Percentiles rank a stretch among this genome's conserved stretches.
Conservation (phyloP, 1,140 invertebrate genomes). For the Nomia melanderi region DNA sequence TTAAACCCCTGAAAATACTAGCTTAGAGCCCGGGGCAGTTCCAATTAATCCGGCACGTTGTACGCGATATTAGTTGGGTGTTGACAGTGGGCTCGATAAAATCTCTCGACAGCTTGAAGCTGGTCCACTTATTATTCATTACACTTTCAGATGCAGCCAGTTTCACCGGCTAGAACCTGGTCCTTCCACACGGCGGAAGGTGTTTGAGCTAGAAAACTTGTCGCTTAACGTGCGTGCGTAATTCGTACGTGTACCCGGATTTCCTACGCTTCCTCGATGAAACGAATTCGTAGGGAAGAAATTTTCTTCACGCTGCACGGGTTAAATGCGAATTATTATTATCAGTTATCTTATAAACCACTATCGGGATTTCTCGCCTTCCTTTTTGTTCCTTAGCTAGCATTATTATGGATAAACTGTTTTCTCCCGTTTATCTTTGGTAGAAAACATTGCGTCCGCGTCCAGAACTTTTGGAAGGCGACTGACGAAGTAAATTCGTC, state of each 20-base stretch:
- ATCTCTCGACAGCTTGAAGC: conserved; percentile 71
- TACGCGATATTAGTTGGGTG: conserved; percentile 79
- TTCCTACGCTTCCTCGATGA: not conserved
- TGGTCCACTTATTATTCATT: conserved; percentile 75
- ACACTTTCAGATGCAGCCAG: conserved; percentile 69
- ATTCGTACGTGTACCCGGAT: not conserved
- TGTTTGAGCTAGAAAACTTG: conserved; percentile 3
- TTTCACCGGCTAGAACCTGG: conserved; percentile 29
- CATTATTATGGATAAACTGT: too few relatives aligned
- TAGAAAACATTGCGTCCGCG: not conserved
- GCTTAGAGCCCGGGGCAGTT: conserved; percentile 67
- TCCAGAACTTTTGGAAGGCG: conserved; percentile 54
- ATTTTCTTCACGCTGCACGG: too few relatives aligned
- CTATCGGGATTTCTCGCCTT: too few relatives aligned
- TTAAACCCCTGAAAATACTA: conserved; percentile 71
- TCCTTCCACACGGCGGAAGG: conserved; percentile 18
- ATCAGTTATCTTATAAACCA: too few relatives aligned
- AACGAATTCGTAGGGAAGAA: not conserved
- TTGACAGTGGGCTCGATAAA: conserved; percentile 78
- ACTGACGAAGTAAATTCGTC: conserved; percentile 24
- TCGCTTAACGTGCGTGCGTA: conserved; percentile 5
- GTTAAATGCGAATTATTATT: too few relatives aligned
- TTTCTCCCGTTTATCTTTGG: too few relatives aligned
- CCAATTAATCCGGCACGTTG: conserved; percentile 78
- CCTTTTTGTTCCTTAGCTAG: too few relatives aligned